Conservation (phyloP, 2,888 invertebrate species). For the Tryphoninae sp. region DNA sequence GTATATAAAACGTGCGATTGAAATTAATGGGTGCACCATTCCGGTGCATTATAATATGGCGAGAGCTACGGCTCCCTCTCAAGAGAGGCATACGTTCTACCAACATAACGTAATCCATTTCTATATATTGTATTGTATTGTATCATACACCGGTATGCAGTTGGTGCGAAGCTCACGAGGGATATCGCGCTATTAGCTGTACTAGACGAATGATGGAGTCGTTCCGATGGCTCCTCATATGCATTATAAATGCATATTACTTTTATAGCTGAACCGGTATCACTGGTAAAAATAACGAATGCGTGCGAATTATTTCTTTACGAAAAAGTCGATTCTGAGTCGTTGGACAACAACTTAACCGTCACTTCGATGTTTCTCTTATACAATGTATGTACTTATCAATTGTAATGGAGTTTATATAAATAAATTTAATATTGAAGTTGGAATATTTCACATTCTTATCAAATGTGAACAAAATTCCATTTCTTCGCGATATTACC, state of each 20-base stretch:
- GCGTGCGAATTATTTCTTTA: constrained; percentile 56
- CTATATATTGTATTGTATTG: constrained; percentile 11
- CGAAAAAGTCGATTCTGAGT: constrained; percentile 60
- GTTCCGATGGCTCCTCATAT: constrained; percentile 53
- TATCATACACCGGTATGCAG: constrained; percentile 42
- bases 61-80: neutral
- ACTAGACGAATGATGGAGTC: constrained; percentile 60
- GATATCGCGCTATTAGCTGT: constrained; percentile 54
- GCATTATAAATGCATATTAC: constrained; percentile 58
- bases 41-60: constrained; percentile 43
- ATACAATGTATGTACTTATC: neutral
- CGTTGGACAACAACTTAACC: constrained; percentile 18
- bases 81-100: constrained; percentile 9
- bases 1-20: constrained; percentile 51
- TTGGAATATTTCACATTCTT: too few relatives aligned
- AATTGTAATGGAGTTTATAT: neutral
- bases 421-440: neutral
- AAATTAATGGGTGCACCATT: constrained; percentile 53
- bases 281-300: constrained; percentile 62
- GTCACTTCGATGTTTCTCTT: constrained; percentile 26
- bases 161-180: constrained; percentile 41
- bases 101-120: neutral
- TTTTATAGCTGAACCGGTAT: constrained; percentile 50
- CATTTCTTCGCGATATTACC: too few relatives aligned
- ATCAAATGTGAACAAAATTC: too few relatives aligned